Conservation (phyloP, 2,888 invertebrate genomes). For the Ctena decussata region DNA sequence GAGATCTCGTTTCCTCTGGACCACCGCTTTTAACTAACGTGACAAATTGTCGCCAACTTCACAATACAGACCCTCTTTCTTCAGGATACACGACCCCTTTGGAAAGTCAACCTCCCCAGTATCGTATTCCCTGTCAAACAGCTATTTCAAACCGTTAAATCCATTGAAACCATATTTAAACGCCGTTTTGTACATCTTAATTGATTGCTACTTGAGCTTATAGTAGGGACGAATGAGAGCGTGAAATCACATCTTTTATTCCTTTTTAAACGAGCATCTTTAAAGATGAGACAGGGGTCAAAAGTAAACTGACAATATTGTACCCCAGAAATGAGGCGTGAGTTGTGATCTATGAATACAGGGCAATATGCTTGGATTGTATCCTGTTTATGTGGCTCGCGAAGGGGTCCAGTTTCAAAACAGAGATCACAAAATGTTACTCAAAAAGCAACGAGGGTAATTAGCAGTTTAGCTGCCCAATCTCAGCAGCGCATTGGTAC, state of each 20-base stretch:
- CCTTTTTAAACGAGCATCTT: neutral
- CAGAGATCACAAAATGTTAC: too few species aligned
- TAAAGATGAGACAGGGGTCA: constrained; percentile 42
- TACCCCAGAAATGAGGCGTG: neutral
- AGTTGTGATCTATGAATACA: neutral
- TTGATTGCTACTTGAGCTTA: constrained; percentile 47
- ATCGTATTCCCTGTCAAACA: neutral
- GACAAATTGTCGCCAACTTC: constrained; percentile 14
- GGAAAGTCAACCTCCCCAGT: neutral
- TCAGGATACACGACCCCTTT: neutral
- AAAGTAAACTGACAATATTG: constrained; percentile 9
- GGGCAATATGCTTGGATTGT: neutral
- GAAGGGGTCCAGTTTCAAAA: neutral
- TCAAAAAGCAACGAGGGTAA: too few species aligned
- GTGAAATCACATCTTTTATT: constrained; percentile 62
- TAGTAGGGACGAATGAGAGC: constrained; percentile 41
- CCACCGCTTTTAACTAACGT: neutral
- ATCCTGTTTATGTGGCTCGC: neutral
- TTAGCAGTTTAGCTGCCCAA: too few species aligned
- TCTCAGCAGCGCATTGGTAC: too few species aligned
- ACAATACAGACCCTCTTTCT: neutral
- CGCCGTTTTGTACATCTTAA: constrained; percentile 59
- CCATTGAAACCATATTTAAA: constrained; percentile 27
- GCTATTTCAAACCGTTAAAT: neutral
- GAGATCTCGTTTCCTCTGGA: constrained; percentile 7